These are phyloP conservation scores for Drosophila paulistorum DNA, from an alignment of 1,140 invertebrate genomes.

Conservation along the genomic window DNA sequence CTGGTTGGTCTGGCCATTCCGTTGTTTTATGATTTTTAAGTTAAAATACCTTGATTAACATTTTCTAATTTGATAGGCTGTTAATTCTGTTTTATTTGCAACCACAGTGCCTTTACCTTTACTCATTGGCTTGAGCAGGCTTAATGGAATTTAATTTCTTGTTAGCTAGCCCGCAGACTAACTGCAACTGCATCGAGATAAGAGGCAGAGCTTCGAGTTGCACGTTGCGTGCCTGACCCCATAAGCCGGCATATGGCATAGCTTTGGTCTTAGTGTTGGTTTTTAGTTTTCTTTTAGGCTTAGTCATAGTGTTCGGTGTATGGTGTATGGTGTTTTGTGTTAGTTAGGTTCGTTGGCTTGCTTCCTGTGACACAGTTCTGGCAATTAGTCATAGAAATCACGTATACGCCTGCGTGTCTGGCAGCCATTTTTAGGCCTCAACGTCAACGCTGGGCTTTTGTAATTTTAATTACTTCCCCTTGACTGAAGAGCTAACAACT, in stretches of 20 bases:
- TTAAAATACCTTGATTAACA: too few species aligned
- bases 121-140: slow-evolving; percentile 47
- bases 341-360: slow-evolving; percentile 30
- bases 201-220: slow-evolving; percentile 28
- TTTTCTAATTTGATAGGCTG: too few species aligned
- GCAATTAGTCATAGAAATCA: slow-evolving; percentile 80
- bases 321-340: too few species aligned
- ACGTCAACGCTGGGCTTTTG: slow-evolving; percentile 71
- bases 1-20: too few species aligned
- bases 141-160: slow-evolving; percentile 81
- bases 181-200: slow-evolving; percentile 74
- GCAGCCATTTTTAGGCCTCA: slow-evolving; percentile 66
- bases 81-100: neutral
- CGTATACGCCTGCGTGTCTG: slow-evolving; percentile 75
- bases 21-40: too few species aligned
- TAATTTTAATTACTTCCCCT: slow-evolving; percentile 79
- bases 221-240: slow-evolving; percentile 66
- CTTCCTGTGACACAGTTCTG: slow-evolving; percentile 80
- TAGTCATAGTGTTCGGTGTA: neutral
- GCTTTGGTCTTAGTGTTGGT: neutral
- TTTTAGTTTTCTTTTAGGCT: neutral
- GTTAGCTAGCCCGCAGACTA: slow-evolving; percentile 71
- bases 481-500: slow-evolving; percentile 49
- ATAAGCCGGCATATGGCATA: slow-evolving; percentile 35
- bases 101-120: slow-evolving; percentile 34